These are phyloP conservation scores for Samia ricini DNA, from an alignment of 1,140 invertebrate genomes.

Conservation along the genomic window DNA sequence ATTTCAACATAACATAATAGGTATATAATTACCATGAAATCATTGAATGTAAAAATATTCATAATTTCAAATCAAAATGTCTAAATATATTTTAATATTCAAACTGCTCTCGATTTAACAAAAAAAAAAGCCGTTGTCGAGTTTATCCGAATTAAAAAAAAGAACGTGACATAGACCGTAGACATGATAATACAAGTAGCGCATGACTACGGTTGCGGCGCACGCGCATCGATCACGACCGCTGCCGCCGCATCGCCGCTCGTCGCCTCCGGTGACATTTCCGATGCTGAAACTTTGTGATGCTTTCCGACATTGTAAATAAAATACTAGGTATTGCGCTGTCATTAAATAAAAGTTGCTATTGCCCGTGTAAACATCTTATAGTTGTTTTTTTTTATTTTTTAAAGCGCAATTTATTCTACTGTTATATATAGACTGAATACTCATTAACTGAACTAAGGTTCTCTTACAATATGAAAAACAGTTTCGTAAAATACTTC, in stretches of 20 bases:
- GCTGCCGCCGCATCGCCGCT: conserved; percentile 19
- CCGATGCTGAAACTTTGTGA: background rate
- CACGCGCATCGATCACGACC: conserved; percentile 66
- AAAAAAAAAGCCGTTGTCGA: background rate
- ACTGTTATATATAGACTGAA: no score
- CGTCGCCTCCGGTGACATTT: conserved; percentile 45
- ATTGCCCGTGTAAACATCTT: background rate
- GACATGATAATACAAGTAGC: conserved; percentile 64
- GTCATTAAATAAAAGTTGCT: background rate
- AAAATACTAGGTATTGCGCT: conserved; percentile 11
- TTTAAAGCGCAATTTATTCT: no score
- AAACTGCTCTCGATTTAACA: background rate
- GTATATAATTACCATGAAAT: background rate
- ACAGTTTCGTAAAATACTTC: no score
- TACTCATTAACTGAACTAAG: no score
- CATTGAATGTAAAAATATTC: no score
- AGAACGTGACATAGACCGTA: conserved; percentile 44
- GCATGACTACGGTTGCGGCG: conserved; percentile 47
- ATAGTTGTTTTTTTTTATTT: background rate
- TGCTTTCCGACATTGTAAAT: conserved; percentile 33
- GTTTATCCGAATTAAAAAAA: conserved; percentile 16
- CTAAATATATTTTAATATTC: no score
- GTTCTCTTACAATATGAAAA: no score
- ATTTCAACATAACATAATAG: background rate
- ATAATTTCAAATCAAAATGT: no score